Evolutionary conservation across 2,113 vertebrate genomes (phyloP), one percentile per base, ranked within the genome.

Genomic region (Neodontobutis hainanensis): DNA sequence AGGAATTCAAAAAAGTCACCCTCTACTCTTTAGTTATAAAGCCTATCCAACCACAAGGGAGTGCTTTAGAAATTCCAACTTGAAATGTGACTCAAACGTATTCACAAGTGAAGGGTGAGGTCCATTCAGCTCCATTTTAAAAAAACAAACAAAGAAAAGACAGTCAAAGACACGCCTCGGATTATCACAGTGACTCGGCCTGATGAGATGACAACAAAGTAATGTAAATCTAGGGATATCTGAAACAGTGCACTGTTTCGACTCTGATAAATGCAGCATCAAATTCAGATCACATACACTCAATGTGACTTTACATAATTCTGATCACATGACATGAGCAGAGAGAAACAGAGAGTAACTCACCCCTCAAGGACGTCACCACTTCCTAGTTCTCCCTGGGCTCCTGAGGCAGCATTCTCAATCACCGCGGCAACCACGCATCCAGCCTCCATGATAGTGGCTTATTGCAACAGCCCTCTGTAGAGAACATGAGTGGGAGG

Each of bases 341-440:
- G 10, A 2, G 45, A 61, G 61, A 70, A 58, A 67, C 73, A 59
- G 59, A 61, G 47, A 63, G 63, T 47, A 62, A 82, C 91, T 91
- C 83, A 94, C 93, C 91, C 87, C 60, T 91, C 87, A 85, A 88
- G 85, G 84, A 87, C 80, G 83, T 89, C 87, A 86, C 88, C 51
- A 87, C 81, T 86, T 85, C 84, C 88, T 82, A 87, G 68, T 84
- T 91, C 86, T 85, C 85, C 82, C 85, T 59, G 77, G 75, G 83
- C 80, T 82, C 83, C 83, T 81, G 85, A 85, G 86, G 83, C 85
- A 75, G 85, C 81, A 87, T 85, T 85, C 80, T 89, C 83, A 62
- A 89, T 91, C 85, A 85, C 89, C 90, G 90, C 90, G 85, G 89
- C 89, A 90, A 89, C 85, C 84, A 88, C 82, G 48, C 90, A 89